These are phyloP conservation scores for Sterrhoptilus dennistouni DNA, from an alignment of 2,113 vertebrate species.

Conservation along the genomic window DNA sequence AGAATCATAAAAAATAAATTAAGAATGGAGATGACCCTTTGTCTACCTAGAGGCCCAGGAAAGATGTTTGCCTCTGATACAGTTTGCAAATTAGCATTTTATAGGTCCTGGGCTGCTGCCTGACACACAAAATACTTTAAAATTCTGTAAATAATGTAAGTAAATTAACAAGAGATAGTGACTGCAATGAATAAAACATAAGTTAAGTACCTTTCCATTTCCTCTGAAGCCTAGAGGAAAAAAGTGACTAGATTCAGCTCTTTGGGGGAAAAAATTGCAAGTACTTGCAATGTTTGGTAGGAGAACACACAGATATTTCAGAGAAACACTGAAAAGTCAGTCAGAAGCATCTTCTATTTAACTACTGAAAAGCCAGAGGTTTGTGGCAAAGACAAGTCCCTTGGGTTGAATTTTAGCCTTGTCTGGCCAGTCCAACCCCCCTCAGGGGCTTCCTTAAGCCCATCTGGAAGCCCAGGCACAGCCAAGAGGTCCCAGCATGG, in stretches of 20 bases:
- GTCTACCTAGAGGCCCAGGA: slow-evolving; percentile 24
- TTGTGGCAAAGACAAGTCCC: background rate
- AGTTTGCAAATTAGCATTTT: slow-evolving; percentile 65
- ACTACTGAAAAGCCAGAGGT: background rate
- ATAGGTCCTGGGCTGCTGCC: slow-evolving; percentile 48
- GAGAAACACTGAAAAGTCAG: background rate
- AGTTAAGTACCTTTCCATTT: slow-evolving; percentile 50
- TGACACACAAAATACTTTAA: slow-evolving; percentile 63
- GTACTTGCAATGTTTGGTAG: background rate
- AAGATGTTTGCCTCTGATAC: slow-evolving; percentile 62
- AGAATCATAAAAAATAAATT: slow-evolving; percentile 66
- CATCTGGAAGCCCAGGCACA: background rate
- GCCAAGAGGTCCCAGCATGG: background rate
- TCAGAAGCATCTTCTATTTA: background rate
- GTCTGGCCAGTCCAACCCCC: background rate
- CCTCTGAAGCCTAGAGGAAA: slow-evolving; percentile 41
- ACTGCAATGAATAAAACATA: slow-evolving; percentile 67
- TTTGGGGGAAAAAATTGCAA: background rate
- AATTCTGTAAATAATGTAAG: slow-evolving; percentile 75
- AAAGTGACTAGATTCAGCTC: slow-evolving; percentile 42
- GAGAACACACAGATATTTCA: background rate
- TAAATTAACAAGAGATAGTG: slow-evolving; percentile 68
- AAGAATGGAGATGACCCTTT: slow-evolving; percentile 51
- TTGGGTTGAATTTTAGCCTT: background rate
- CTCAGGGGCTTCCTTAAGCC: background rate